Evolutionary conservation across 2,888 invertebrate genomes (phyloP).

Genomic region (Idaea biselata): DNA sequence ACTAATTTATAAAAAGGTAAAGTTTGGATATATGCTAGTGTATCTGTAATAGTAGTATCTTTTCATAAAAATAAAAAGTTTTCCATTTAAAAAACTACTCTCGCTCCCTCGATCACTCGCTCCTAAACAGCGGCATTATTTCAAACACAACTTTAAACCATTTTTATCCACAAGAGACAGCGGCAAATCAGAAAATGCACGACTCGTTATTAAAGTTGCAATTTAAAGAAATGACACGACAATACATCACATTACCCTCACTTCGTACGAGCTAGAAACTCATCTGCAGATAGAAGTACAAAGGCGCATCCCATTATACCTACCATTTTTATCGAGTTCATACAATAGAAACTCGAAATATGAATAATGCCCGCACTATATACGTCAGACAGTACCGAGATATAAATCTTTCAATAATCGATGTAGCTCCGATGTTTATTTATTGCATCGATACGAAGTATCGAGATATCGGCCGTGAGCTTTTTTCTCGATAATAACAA

Average conservation of each 20-base stretch:
- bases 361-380: constrained; percentile 70
- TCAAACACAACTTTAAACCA: too few relatives aligned
- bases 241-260: constrained; percentile 3
- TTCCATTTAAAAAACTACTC: too few relatives aligned
- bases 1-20: too few relatives aligned
- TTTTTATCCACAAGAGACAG: neutral
- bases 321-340: constrained; percentile 51
- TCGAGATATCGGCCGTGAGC: constrained; percentile 51
- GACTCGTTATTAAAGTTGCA: neutral
- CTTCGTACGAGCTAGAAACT: constrained; percentile 12
- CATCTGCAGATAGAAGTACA: constrained; percentile 34
- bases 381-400: constrained; percentile 58
- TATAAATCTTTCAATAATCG: constrained; percentile 78
- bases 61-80: too few relatives aligned
- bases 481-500: constrained; percentile 65
- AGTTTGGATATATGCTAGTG: too few relatives aligned
- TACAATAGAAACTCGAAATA: constrained; percentile 51
- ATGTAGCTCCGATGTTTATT: constrained; percentile 68
- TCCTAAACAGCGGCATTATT: too few relatives aligned
- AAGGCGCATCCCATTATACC: constrained; percentile 41
- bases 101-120: too few relatives aligned
- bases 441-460: constrained; percentile 58
- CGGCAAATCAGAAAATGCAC: neutral
- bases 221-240: neutral
- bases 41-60: too few relatives aligned